Evolutionary conservation across 2,888 invertebrate genomes (phyloP).

Genomic region (Masnerella sp.): DNA sequence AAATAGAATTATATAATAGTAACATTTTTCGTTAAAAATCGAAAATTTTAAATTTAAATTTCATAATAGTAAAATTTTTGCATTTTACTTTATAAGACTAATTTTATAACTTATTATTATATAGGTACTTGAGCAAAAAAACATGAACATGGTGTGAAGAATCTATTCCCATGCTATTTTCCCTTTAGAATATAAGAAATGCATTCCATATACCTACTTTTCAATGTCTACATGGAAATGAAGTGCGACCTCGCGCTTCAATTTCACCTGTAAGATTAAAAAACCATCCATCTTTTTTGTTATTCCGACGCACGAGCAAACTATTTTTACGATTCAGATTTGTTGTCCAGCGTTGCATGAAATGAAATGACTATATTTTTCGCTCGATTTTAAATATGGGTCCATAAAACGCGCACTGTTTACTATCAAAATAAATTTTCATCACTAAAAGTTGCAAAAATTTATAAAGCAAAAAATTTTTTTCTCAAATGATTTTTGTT

Average conservation of each 20-base stretch:
- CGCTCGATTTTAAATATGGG: too few species aligned
- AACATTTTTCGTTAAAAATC: too few species aligned
- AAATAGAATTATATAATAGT: too few species aligned
- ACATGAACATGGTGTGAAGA: not conserved
- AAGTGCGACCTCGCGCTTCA: slow-evolving; percentile 22
- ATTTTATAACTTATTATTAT: too few species aligned
- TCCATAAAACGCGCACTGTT: too few species aligned
- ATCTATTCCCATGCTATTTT: slow-evolving; percentile 31
- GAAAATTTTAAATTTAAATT: too few species aligned
- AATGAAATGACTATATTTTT: not conserved
- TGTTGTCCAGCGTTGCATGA: not conserved
- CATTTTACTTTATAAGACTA: too few species aligned
- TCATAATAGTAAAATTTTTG: too few species aligned
- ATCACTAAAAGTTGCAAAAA: too few species aligned
- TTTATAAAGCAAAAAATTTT: too few species aligned
- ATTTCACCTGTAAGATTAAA: slow-evolving; percentile 42
- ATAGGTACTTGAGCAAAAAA: not conserved
- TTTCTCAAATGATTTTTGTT: too few species aligned
- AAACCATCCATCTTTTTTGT: slow-evolving; percentile 12
- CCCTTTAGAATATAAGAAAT: slow-evolving; percentile 7
- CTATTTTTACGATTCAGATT: not conserved
- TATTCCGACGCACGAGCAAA: slow-evolving; percentile 7
- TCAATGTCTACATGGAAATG: slow-evolving; percentile 18
- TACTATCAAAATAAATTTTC: not conserved
- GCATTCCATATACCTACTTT: slow-evolving; percentile 40